A percentile compares a stretch with the other conserved stretches of the same genome.
phyloP scores from a whole-genome alignment of 2,888 invertebrate species.

The Busseola fusca region DNA sequence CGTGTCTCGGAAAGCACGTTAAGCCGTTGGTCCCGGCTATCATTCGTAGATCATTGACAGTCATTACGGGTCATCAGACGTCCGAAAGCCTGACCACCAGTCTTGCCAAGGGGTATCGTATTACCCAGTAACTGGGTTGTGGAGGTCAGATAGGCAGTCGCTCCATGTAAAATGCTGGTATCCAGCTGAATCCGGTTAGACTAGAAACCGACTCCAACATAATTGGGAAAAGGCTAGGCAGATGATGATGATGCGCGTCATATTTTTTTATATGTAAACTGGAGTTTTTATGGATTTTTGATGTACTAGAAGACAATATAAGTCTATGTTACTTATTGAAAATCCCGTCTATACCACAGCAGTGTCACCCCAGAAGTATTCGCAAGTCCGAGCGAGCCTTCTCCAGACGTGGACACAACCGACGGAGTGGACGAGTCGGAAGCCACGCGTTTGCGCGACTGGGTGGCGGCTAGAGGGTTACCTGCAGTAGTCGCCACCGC shows the following conservation, averaged over 20 bases:
- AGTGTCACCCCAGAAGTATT: slow-evolving; percentile 60
- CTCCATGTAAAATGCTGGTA: too few relatives aligned
- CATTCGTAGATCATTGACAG: too few relatives aligned
- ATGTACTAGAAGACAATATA: not conserved
- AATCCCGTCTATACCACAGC: slow-evolving; percentile 30
- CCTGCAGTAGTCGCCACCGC: slow-evolving; percentile 91
- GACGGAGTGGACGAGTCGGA: slow-evolving; percentile 63
- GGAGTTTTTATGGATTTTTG: not conserved
- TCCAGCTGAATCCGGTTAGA: too few relatives aligned
- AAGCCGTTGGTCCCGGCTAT: too few relatives aligned
- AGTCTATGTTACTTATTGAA: not conserved
- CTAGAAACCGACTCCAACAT: too few relatives aligned
- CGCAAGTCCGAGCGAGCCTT: slow-evolving; percentile 31
- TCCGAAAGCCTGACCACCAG: too few relatives aligned
- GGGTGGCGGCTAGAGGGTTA: slow-evolving; percentile 92
- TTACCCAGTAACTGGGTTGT: too few relatives aligned
- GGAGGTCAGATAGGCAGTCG: too few relatives aligned
- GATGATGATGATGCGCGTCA: not conserved
- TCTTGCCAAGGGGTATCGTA: too few relatives aligned
- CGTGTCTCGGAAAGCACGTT: too few relatives aligned
- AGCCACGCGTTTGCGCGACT: slow-evolving; percentile 88
- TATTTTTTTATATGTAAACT: not conserved
- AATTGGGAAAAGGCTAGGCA: too few relatives aligned
- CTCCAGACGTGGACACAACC: slow-evolving; percentile 2
- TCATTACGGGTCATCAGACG: too few relatives aligned